These are phyloP conservation scores for Aphidius gifuensis DNA, from an alignment of 1,140 invertebrate genomes.

Conservation along the genomic window DNA sequence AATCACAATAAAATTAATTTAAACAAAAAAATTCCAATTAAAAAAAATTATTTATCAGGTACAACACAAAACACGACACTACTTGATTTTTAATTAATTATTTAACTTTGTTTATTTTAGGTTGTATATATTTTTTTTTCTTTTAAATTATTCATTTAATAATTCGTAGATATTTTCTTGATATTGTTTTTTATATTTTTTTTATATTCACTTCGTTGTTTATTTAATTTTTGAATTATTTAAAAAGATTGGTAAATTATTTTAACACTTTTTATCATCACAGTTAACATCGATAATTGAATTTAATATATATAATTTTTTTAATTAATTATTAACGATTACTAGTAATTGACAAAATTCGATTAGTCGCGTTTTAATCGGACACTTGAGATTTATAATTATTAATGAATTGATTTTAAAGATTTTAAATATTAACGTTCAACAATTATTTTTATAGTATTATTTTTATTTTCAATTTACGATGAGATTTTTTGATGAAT, in stretches of 20 bases:
- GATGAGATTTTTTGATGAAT: background rate
- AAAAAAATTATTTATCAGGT: constrained; percentile 8
- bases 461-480: background rate
- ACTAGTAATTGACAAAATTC: constrained; percentile 51
- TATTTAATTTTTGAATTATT: background rate
- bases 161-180: background rate
- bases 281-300: constrained; percentile 16
- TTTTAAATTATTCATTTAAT: constrained; percentile 1
- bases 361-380: constrained; percentile 39
- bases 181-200: background rate
- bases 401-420: constrained; percentile 14
- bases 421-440: constrained; percentile 6
- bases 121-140: background rate
- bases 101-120: background rate
- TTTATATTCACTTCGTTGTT: constrained; percentile 10
- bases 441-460: background rate
- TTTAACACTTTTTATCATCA: constrained; percentile 8
- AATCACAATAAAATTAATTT: background rate
- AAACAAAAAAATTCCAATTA: background rate
- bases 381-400: constrained; percentile 10
- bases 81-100: constrained; percentile 5
- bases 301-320: constrained; percentile 8
- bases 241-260: too few species aligned
- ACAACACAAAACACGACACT: background rate
- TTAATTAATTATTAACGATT: constrained; percentile 34